Conservation (phyloP, 2,888 invertebrate species). For the Yponomeuta malinellus region DNA sequence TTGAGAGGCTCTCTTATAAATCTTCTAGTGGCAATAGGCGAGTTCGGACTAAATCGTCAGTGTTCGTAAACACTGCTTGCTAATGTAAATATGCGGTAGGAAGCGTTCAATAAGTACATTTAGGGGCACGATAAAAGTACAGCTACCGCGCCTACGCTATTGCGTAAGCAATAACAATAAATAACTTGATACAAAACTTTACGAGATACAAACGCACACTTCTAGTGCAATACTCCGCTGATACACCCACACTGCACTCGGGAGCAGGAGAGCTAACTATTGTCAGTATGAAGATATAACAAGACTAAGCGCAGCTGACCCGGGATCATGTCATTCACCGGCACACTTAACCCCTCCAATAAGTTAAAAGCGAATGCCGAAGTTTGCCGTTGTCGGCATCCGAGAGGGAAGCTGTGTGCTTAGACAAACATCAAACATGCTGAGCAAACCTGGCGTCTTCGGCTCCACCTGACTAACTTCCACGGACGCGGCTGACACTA, state of each 20-base stretch:
- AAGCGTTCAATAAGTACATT: constrained; percentile 19
- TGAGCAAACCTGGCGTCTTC: constrained; percentile 14
- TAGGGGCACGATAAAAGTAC: constrained; percentile 21
- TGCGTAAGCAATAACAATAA: constrained; percentile 20
- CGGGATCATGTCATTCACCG: constrained; percentile 9
- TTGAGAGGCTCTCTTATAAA: constrained; percentile 51
- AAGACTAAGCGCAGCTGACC: constrained; percentile 3
- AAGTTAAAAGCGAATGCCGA: constrained; percentile 16
- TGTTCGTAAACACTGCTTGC: constrained; percentile 19
- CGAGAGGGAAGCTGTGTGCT: constrained; percentile 13
- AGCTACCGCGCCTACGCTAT: constrained; percentile 43
- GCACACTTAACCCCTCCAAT: constrained; percentile 12
- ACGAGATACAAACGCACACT: not conserved
- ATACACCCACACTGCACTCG: not conserved
- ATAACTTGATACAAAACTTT: constrained; percentile 4
- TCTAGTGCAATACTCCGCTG: not conserved
- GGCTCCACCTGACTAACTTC: constrained; percentile 15
- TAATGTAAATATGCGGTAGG: constrained; percentile 19
- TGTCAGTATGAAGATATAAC: not conserved
- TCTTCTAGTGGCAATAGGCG: constrained; percentile 25
- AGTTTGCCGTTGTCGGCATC: constrained; percentile 16
- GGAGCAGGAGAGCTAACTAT: not conserved
- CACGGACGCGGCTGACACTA: constrained; percentile 4
- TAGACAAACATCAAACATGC: constrained; percentile 15
- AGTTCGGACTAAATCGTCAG: constrained; percentile 15